These are phyloP conservation scores for Candoia aspera DNA, from an alignment of 2,113 vertebrate genomes.

Conservation along the genomic window DNA sequence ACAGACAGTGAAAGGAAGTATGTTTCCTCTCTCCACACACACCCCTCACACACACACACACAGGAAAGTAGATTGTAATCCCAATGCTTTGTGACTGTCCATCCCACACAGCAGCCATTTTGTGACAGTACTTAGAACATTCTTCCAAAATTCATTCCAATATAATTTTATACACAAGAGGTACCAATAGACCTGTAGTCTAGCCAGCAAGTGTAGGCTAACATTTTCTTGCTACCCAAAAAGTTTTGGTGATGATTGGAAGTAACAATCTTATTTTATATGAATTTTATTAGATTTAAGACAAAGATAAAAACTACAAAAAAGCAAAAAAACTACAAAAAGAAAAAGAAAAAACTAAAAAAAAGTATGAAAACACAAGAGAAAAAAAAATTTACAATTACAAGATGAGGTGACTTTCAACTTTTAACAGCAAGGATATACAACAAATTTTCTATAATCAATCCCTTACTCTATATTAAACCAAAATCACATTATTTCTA, in stretches of 20 bases:
- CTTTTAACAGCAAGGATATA: too few relatives aligned
- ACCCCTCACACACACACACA: background rate
- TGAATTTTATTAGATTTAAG: too few relatives aligned
- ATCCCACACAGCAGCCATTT: background rate
- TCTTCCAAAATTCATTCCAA: background rate
- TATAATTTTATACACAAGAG: accelerated
- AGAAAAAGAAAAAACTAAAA: too few relatives aligned
- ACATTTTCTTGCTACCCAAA: background rate
- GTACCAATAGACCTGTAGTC: background rate
- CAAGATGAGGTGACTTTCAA: too few relatives aligned
- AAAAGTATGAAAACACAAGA: too few relatives aligned
- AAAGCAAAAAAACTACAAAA: too few relatives aligned
- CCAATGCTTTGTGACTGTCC: background rate
- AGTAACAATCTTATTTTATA: background rate
- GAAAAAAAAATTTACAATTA: too few relatives aligned
- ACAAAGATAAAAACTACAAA: too few relatives aligned
- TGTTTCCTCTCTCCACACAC: background rate
- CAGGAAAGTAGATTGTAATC: background rate
- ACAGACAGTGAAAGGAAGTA: background rate
- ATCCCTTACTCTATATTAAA: too few relatives aligned
- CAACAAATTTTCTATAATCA: too few relatives aligned
- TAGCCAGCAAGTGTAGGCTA: background rate
- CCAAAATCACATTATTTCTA: too few relatives aligned
- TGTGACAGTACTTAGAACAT: background rate
- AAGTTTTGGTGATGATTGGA: slow-evolving; percentile 6